phyloP scores from a whole-genome alignment of 2,888 invertebrate species.

The Microplitis manilae region DNA sequence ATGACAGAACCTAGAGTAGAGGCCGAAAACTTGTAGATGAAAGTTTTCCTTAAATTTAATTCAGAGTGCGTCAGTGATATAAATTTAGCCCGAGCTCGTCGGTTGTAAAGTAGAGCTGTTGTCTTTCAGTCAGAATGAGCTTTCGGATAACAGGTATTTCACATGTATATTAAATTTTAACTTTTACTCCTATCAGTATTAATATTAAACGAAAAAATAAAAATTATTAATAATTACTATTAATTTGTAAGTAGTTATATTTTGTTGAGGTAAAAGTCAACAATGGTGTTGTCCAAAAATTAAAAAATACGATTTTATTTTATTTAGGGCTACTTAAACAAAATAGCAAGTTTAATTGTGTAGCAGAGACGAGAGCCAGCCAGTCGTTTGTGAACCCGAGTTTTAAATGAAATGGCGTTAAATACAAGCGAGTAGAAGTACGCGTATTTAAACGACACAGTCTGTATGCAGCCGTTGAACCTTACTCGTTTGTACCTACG shows the following conservation, averaged over 20 bases:
- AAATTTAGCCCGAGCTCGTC: slow-evolving; percentile 50
- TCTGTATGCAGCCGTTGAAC: slow-evolving; percentile 32
- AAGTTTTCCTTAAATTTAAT: slow-evolving; percentile 51
- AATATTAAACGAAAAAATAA: too few relatives aligned
- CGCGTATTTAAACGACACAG: slow-evolving; percentile 31
- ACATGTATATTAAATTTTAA: slow-evolving; percentile 45
- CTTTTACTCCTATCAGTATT: background rate
- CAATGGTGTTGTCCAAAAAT: too few relatives aligned
- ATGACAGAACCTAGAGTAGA: background rate
- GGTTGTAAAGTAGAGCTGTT: slow-evolving; percentile 47
- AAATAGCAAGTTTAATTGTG: background rate
- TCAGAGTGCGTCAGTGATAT: slow-evolving; percentile 36
- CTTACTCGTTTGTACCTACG: slow-evolving; percentile 40
- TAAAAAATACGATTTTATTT: too few relatives aligned
- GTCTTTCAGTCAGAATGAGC: slow-evolving; percentile 38
- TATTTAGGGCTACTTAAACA: too few relatives aligned
- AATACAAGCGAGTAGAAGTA: slow-evolving; percentile 30
- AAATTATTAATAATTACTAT: too few relatives aligned
- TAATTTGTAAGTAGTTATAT: too few relatives aligned
- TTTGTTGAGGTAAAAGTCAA: too few relatives aligned
- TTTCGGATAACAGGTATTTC: slow-evolving; percentile 26
- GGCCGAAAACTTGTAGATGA: slow-evolving; percentile 26
- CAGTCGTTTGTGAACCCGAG: slow-evolving; percentile 10
- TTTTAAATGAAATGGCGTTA: slow-evolving; percentile 37
- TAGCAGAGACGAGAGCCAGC: background rate